Conservation (phyloP, 2,797 vertebrate species). For the Odontamblyopus rebecca region DNA sequence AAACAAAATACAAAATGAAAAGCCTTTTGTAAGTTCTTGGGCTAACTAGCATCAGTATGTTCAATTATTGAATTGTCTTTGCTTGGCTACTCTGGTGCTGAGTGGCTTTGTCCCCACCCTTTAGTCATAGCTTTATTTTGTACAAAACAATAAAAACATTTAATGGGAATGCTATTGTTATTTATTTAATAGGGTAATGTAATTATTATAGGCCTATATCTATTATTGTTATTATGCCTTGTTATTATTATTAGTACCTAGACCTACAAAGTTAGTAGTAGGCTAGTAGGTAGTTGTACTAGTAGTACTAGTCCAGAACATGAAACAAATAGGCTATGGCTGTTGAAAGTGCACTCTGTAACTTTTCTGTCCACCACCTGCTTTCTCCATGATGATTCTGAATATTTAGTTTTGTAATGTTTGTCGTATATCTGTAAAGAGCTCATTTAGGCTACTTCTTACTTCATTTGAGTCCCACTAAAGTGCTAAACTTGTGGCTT, state of each 20-base stretch:
- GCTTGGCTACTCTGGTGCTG: neutral
- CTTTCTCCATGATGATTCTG: neutral
- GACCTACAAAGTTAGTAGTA: no score
- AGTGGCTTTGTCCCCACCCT: neutral
- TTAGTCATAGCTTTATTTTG: slow-evolving; percentile 1
- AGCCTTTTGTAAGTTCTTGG: neutral
- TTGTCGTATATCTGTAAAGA: neutral
- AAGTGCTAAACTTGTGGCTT: slow-evolving; percentile 13
- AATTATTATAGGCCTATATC: no score
- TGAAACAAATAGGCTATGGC: no score
- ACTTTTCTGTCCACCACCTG: no score
- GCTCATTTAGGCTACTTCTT: neutral
- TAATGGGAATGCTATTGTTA: neutral
- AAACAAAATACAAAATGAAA: slow-evolving; percentile 41
- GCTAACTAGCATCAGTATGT: no score
- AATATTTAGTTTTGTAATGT: neutral
- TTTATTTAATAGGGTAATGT: neutral
- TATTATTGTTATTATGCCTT: neutral
- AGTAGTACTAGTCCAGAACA: no score
- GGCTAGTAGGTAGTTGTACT: no score
- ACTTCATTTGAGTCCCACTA: slow-evolving; percentile 30
- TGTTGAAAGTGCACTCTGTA: no score
- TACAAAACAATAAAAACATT: neutral
- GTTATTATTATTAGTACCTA: no score
- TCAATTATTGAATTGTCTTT: neutral